Evolutionary conservation across 2,888 invertebrate genomes (phyloP), one percentile per base, ranked within the genome.

Genomic region (Stictocephala bisonia): DNA sequence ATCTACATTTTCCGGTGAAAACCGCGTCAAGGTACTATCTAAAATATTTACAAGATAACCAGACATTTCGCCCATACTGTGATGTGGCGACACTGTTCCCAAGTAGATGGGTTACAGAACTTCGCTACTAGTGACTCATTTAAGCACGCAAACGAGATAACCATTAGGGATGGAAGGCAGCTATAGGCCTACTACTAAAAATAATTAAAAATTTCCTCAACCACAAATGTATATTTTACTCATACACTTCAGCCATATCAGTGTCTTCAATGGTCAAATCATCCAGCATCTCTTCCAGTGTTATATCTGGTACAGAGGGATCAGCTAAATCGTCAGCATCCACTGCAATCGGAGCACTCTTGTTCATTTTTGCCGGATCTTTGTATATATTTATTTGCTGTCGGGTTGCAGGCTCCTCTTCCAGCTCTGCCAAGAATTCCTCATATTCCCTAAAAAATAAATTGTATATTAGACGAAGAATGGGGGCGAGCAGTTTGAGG

Each of bases 371-470:
- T 67, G 82, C 85, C 1, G 81, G 82, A 80, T 90, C 90, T 80
- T 90, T 90, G 85, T 95, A 99, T 77, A 99, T 97, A 83, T 98
- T 98, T 64, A 99, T 90, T 82, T 96, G 93, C 82, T 95, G 93
- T 71, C 99, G 88, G 81, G 95, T 88, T 13, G 90, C 89, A 2
- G 91, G 91, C 84, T 99, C 97, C 84, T 99, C 99, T 84, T 99
- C 99, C 77, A 99, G 85, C 82, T 99, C 99, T 80, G 99, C 96
- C 84, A 99, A 86, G 86, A 99, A 99, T 79, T 97, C 97, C 80
- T 93, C 91, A 85, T 95, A 98, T 80, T 98, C 97, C 80, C 94
- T 95, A 84, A 64, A 60, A 58, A 31, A 41, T 41, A 51, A 71
- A 58, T 13, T 60, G 20, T 68, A 70, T 9, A 44, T 44, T 44